Evolutionary conservation across 2,888 invertebrate species (phyloP).

Genomic region (Ctena decussata): DNA sequence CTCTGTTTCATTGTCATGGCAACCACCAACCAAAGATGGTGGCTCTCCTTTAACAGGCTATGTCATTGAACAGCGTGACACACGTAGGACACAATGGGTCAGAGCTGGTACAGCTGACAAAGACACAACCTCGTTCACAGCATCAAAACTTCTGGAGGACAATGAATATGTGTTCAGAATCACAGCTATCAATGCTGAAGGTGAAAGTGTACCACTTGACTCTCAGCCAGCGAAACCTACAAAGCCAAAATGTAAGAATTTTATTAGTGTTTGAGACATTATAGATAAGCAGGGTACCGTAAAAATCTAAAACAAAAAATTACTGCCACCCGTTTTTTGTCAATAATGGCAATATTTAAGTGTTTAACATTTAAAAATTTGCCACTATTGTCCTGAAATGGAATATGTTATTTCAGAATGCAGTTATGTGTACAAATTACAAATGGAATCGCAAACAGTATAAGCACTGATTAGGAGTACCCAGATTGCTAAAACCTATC

Average conservation of each 20-base stretch:
- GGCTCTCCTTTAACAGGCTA: conserved; percentile 83
- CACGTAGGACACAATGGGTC: conserved; percentile 95
- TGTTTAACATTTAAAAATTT: too few species aligned
- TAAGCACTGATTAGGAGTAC: too few species aligned
- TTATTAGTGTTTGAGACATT: too few species aligned
- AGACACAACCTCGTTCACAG: conserved; percentile 72
- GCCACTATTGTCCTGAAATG: too few species aligned
- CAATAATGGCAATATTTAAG: too few species aligned
- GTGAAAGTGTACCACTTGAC: conserved; percentile 77
- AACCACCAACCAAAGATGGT: conserved; percentile 84
- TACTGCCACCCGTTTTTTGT: too few species aligned
- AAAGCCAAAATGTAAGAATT: conserved; percentile 90
- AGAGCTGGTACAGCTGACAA: conserved; percentile 73
- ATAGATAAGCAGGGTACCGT: too few species aligned
- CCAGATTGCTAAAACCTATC: too few species aligned
- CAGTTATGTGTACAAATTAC: too few species aligned
- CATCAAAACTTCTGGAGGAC: conserved; percentile 90
- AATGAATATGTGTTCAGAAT: conserved; percentile 84
- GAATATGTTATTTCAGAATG: too few species aligned
- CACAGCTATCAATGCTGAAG: conserved; percentile 83
- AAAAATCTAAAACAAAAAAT: too few species aligned
- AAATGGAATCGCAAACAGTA: too few species aligned
- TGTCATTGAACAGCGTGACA: conserved; percentile 90
- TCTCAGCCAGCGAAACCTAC: conserved; percentile 73
- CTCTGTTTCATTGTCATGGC: conserved; percentile 82